Evolutionary conservation across 2,888 invertebrate species (phyloP).

Genomic region (Parapristionchus giblindavisi): DNA sequence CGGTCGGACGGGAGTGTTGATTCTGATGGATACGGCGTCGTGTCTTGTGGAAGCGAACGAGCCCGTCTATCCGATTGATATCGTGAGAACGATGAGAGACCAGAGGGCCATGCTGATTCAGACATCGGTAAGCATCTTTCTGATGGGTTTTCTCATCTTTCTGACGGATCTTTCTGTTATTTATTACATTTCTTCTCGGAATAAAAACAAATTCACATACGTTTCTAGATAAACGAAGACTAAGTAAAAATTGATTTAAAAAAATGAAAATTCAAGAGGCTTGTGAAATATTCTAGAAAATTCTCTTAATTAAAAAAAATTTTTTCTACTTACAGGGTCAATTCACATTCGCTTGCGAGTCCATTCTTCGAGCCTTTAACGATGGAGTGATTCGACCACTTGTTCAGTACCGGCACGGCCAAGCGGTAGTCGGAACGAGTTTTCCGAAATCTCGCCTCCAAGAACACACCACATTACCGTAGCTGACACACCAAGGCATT

Average conservation of each 20-base stretch:
- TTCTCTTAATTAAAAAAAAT: neutral
- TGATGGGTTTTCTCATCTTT: no score
- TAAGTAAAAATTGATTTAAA: no score
- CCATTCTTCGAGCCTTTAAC: conserved; percentile 80
- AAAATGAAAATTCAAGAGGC: no score
- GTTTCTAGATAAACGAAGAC: no score
- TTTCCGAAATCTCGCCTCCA: no score
- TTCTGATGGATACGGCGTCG: conserved; percentile 96
- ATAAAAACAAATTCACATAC: no score
- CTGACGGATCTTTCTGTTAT: no score
- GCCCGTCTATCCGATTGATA: conserved; percentile 93
- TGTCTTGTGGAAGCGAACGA: conserved; percentile 89
- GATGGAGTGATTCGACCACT: conserved; percentile 65
- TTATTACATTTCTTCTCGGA: no score
- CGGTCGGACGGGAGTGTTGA: conserved; percentile 94
- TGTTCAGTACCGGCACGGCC: conserved; percentile 67
- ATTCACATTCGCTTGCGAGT: conserved; percentile 98
- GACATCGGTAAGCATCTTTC: conserved; percentile 91
- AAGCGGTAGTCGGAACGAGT: no score
- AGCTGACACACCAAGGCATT: no score
- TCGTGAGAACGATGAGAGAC: conserved; percentile 91
- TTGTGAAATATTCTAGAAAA: neutral
- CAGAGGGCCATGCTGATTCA: conserved; percentile 99
- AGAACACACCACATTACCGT: no score
- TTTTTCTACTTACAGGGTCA: conserved; percentile 84